Percentiles rank a stretch among this genome's conserved stretches.
Conservation (phyloP, 2,888 invertebrate genomes). For the Minunthozetes semirufus region DNA sequence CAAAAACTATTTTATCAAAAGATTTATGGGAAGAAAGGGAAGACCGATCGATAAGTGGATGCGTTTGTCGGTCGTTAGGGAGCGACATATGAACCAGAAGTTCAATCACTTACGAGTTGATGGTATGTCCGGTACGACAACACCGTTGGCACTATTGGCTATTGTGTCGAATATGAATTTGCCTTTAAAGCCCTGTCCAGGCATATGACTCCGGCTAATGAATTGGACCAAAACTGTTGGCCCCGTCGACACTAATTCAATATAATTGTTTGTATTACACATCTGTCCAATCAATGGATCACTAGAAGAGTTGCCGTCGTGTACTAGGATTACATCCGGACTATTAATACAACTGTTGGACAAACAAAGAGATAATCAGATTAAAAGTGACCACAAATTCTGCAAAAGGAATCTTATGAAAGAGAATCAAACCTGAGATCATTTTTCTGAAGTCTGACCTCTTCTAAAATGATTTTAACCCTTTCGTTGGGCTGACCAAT, state of each 20-base stretch:
- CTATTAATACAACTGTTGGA: conserved; percentile 65
- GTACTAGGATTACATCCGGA: conserved; percentile 74
- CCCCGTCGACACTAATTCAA: conserved; percentile 74
- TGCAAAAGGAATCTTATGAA: conserved; percentile 37
- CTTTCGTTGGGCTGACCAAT: conserved; percentile 63
- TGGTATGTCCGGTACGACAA: conserved; percentile 36
- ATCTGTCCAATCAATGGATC: conserved; percentile 71
- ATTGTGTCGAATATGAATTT: conserved; percentile 48
- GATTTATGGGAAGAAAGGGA: not conserved
- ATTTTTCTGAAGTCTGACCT: conserved; percentile 67
- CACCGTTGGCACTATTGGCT: conserved; percentile 28
- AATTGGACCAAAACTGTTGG: conserved; percentile 74
- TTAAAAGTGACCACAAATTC: not conserved
- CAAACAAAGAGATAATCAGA: too few relatives aligned
- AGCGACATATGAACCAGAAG: not conserved
- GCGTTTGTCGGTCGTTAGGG: not conserved
- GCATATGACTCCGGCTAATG: conserved; percentile 70
- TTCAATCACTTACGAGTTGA: conserved; percentile 38
- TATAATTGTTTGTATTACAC: conserved; percentile 70
- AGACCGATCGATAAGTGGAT: not conserved
- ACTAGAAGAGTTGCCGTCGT: conserved; percentile 68
- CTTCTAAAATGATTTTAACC: conserved; percentile 73
- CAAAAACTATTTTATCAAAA: not conserved
- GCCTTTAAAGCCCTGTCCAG: conserved; percentile 71
- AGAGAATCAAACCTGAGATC: conserved; percentile 60